phyloP scores from a whole-genome alignment of 2,888 invertebrate genomes.

The Anorthoa munda region DNA sequence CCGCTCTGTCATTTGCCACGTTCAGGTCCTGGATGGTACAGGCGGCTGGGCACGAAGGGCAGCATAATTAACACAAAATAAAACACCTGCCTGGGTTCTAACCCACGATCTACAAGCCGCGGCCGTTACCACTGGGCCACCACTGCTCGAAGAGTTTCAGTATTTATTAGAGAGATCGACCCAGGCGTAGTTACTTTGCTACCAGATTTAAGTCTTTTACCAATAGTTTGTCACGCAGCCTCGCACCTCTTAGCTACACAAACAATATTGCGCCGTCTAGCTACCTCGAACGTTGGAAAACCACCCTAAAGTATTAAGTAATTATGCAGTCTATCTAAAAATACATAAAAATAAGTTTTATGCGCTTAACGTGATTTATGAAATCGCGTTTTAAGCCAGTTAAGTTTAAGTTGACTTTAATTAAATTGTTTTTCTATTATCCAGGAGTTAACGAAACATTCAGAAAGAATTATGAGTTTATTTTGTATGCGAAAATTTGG shows the following conservation, averaged over 20 bases:
- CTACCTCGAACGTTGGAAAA: neutral
- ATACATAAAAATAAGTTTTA: slow-evolving; percentile 38
- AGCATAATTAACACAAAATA: too few species aligned
- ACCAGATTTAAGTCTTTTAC: too few species aligned
- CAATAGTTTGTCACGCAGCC: neutral
- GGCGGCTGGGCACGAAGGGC: too few species aligned
- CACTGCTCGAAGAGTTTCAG: too few species aligned
- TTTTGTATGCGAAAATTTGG: neutral
- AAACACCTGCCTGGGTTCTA: too few species aligned
- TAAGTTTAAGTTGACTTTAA: neutral
- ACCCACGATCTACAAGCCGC: too few species aligned
- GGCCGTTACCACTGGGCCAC: too few species aligned
- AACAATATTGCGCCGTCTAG: too few species aligned
- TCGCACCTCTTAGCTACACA: neutral
- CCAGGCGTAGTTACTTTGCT: too few species aligned
- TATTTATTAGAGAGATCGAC: too few species aligned
- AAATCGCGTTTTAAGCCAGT: slow-evolving; percentile 35
- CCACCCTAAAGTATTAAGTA: slow-evolving; percentile 15
- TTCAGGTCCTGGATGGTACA: too few species aligned
- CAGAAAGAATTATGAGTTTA: neutral
- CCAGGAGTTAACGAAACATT: neutral
- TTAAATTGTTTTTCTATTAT: neutral
- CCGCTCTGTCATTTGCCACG: too few species aligned
- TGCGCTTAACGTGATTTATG: slow-evolving; percentile 32
- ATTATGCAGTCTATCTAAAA: slow-evolving; percentile 37